phyloP scores from a whole-genome alignment of 2,888 invertebrate species.

The Carpatolechia fugitivella region DNA sequence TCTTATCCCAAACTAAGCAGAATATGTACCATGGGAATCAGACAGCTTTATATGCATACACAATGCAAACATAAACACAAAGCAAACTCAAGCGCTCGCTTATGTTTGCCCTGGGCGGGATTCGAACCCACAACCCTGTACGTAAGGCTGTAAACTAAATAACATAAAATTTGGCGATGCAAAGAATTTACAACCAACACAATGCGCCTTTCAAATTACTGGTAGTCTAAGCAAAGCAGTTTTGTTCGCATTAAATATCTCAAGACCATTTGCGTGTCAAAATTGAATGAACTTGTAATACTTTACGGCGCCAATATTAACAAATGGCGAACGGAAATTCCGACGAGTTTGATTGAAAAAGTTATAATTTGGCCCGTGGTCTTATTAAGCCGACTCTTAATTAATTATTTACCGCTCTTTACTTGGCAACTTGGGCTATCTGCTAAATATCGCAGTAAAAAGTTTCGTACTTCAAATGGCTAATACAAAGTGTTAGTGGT shows the following conservation, averaged over 20 bases:
- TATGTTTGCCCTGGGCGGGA: no score
- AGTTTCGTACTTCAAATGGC: neutral
- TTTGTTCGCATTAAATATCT: no score
- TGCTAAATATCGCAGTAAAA: neutral
- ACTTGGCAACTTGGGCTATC: slow-evolving; percentile 5
- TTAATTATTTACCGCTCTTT: slow-evolving; percentile 32
- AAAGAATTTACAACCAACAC: no score
- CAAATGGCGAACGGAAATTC: slow-evolving; percentile 21
- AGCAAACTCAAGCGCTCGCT: no score
- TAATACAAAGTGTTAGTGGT: neutral
- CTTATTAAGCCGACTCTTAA: slow-evolving; percentile 24
- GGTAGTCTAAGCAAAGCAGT: neutral
- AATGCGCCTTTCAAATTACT: no score
- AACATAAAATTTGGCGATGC: no score
- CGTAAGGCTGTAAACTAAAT: no score
- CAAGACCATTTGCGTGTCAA: neutral
- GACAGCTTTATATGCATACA: no score
- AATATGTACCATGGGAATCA: no score
- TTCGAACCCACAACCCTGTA: no score
- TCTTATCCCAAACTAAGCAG: no score
- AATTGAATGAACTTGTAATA: neutral
- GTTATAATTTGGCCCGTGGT: slow-evolving; percentile 23
- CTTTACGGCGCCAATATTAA: slow-evolving; percentile 5
- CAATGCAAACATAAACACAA: no score
- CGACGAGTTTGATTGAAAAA: slow-evolving; percentile 35